Evolutionary conservation across 2,113 vertebrate genomes (phyloP).

Genomic region (Phainopepla nitens): DNA sequence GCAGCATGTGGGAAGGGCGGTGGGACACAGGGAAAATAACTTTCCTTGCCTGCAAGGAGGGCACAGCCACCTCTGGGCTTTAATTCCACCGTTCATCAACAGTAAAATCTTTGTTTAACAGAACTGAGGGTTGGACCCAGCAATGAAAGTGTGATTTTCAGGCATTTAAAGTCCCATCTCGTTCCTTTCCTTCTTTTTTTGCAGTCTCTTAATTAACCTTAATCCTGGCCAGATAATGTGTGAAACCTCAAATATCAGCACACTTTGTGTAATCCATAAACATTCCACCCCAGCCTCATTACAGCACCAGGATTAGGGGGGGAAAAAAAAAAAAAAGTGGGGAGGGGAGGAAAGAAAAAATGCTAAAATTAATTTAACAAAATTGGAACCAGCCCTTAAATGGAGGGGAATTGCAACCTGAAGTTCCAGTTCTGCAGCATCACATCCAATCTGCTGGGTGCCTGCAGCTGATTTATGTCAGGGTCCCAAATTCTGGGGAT

Average conservation of each 20-base stretch:
- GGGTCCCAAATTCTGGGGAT: not conserved
- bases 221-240: not conserved
- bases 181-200: not conserved
- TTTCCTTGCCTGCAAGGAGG: not conserved
- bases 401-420: not conserved
- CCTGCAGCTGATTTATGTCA: not conserved
- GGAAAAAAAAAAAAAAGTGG: rapidly evolving
- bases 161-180: not conserved
- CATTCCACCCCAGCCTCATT: not conserved
- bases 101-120: not conserved
- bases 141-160: not conserved
- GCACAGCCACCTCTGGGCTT: not conserved
- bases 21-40: not conserved
- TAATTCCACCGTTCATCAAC: not conserved
- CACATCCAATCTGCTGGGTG: not conserved
- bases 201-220: not conserved
- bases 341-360: rapidly evolving
- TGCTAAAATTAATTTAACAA: not conserved
- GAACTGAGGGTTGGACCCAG: not conserved
- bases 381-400: not conserved
- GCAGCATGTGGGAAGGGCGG: not conserved
- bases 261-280: not conserved
- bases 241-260: not conserved
- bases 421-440: not conserved
- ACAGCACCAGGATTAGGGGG: not conserved